Conservation (phyloP, 2,113 vertebrate genomes). For the Shinisaurus crocodilurus region DNA sequence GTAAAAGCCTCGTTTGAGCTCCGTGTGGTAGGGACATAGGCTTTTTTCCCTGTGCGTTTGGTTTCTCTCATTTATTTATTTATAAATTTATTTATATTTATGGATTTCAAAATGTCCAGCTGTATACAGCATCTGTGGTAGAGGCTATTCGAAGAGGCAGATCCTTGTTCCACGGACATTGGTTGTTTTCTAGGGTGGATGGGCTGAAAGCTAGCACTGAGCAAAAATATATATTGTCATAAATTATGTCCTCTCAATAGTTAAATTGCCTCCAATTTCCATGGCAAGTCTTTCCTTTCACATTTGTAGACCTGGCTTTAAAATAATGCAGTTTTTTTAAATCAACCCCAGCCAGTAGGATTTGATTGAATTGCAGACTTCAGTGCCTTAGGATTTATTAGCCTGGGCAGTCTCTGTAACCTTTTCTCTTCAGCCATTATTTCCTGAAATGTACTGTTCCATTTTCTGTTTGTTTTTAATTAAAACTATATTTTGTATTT, state of each 20-base stretch:
- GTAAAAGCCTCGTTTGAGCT: background rate
- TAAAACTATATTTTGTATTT: background rate
- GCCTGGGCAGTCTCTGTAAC: background rate
- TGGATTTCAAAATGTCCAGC: background rate
- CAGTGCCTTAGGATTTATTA: background rate
- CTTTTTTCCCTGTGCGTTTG: background rate
- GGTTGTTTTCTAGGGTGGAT: background rate
- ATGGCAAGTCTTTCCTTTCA: background rate
- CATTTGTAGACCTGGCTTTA: background rate
- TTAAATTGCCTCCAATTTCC: background rate
- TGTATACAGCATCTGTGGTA: background rate
- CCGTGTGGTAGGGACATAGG: background rate
- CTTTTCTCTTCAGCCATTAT: background rate
- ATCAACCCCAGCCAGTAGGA: background rate
- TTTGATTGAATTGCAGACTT: background rate
- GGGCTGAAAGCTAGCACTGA: conserved; percentile 29
- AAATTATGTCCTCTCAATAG: background rate
- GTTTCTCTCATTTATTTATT: too few species aligned
- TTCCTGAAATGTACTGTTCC: background rate
- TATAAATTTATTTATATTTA: background rate
- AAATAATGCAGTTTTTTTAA: background rate
- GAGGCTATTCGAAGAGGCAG: background rate
- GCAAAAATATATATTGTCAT: conserved; percentile 1
- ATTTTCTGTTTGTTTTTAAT: background rate
- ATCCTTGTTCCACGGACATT: background rate